These are phyloP conservation scores for Xyrauchen texanus DNA, from an alignment of 2,113 vertebrate species.

Conservation along the genomic window DNA sequence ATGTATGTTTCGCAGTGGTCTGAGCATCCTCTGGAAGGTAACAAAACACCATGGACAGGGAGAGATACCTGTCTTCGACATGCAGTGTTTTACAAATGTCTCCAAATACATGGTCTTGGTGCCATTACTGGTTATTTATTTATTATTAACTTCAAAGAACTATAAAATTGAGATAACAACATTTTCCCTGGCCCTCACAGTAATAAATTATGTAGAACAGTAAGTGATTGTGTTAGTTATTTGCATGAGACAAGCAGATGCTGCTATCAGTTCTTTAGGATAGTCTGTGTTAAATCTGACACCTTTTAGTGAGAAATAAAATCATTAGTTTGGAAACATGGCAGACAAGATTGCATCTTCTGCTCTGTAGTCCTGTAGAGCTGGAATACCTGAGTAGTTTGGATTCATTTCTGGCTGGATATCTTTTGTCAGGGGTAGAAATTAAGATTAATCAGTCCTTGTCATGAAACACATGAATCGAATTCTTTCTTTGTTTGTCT, in stretches of 20 bases:
- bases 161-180: not conserved
- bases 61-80: constrained; percentile 24
- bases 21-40: constrained; percentile 34
- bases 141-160: too few relatives aligned
- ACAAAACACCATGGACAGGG: constrained; percentile 48
- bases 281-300: constrained; percentile 14
- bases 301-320: constrained; percentile 15
- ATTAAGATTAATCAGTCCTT: constrained; percentile 4
- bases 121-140: constrained; percentile 17
- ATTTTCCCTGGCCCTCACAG: not conserved
- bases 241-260: constrained; percentile 20
- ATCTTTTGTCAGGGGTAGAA: constrained; percentile 23
- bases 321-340: constrained; percentile 20
- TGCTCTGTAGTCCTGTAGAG: not conserved
- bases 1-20: constrained; percentile 34
- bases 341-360: not conserved
- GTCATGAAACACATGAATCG: not conserved
- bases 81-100: constrained; percentile 13
- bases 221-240: constrained; percentile 35
- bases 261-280: constrained; percentile 22
- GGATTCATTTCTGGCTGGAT: not conserved
- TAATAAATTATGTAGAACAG: constrained; percentile 41
- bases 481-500: constrained; percentile 3
- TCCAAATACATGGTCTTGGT: constrained; percentile 21
- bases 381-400: not conserved